Evolutionary conservation across 2,888 invertebrate species (phyloP).

Genomic region (Coelopa pilipes): DNA sequence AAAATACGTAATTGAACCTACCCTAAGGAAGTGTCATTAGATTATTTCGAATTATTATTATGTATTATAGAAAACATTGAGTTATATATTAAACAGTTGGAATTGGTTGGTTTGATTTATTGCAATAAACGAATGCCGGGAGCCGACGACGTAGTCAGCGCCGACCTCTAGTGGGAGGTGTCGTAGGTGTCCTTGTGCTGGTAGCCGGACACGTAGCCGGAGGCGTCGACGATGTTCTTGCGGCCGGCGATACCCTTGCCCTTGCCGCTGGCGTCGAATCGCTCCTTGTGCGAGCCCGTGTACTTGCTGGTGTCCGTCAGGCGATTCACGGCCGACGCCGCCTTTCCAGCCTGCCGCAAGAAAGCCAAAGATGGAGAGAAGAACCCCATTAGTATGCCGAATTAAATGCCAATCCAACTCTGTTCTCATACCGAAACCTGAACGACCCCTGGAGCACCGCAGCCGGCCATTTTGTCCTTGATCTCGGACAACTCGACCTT

Average conservation of each 20-base stretch:
- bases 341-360: slow-evolving; percentile 62
- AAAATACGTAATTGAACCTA: background rate
- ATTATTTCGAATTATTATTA: background rate
- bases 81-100: too few species aligned
- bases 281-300: slow-evolving; percentile 87
- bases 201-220: slow-evolving; percentile 87
- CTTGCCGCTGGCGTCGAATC: slow-evolving; percentile 86
- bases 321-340: slow-evolving; percentile 71
- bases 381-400: background rate
- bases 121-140: background rate
- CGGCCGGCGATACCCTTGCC: slow-evolving; percentile 88
- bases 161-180: slow-evolving; percentile 70
- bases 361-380: slow-evolving; percentile 1
- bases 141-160: background rate
- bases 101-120: background rate
- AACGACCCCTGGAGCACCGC: slow-evolving; percentile 79
- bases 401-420: background rate
- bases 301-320: slow-evolving; percentile 88
- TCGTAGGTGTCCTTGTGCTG: slow-evolving; percentile 84
- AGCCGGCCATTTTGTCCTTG: slow-evolving; percentile 81
- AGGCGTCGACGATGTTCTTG: slow-evolving; percentile 77
- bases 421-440: slow-evolving; percentile 54
- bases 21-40: background rate
- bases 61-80: background rate
- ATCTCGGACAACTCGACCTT: slow-evolving; percentile 83